Evolutionary conservation across 2,888 invertebrate species (phyloP), one percentile per base, ranked within the genome.

Genomic region (Luperina nickerlii): DNA sequence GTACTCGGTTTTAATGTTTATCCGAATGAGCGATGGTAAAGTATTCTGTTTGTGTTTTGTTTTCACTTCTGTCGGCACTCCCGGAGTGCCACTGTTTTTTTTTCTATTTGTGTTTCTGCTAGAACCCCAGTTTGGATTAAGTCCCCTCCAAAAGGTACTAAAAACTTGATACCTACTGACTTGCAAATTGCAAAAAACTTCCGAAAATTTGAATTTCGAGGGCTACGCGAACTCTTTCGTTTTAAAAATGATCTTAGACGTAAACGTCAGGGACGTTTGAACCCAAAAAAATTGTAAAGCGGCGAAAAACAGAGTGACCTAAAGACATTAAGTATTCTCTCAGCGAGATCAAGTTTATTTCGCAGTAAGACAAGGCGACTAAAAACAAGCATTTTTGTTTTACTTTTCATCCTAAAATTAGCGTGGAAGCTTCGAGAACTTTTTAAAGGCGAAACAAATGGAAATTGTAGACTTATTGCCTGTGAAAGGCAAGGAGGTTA

Each of bases 391-490:
- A 67, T 48, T 70, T 77, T 84, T 62, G 45, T 86, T 75, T 62
- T 66, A 32, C 32, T 78, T 82, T 79, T 74, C 62, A 45, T 73
- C 51, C 69, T 57, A 70, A 79, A 83, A 84, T 87, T 81, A 85
- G 76, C 73, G 62, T 73, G n/a, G 74, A 87, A 80, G 76, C 86
- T 65, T 65, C 71, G 11, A 15, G 74, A 78, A 78, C 48, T 76
- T 87, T 82, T 78, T 75, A 74, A 74, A 75, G 67, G 62, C 70
- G 45, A 79, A 78, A 84, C 75, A 76, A 84, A 85, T 86, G 74
- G 74, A 88, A 74, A 82, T 81, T 73, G 74, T 63, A 84, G 82
- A 85, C 84, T 88, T 87, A 87, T 87, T 77, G 87, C 79, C 51
- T 87, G 81, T 77, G 79, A 84, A 75, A 84, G 54, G 83, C 57